Base-by-base conservation (phyloP, 1,140 invertebrate genomes). In the Leptinotarsa texana region DNA sequence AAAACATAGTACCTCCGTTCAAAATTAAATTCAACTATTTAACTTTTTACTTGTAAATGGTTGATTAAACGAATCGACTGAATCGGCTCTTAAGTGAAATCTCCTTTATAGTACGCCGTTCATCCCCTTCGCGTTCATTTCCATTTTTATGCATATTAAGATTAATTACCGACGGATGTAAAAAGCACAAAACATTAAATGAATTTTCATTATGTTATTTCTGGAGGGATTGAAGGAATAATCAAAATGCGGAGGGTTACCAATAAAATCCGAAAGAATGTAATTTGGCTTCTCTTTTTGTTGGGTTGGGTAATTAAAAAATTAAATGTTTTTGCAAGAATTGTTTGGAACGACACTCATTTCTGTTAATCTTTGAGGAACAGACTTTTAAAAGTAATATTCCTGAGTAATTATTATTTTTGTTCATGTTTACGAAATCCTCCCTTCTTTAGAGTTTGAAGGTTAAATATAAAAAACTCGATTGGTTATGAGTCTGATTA, bases 101-200 rank as follows among this genome's bases (percentile, higher is more conserved):
- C 51, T 57, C 51, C n/a, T 57, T 57, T 57, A 57, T 4, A 57
- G 4, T 57, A 18, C 51, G 51, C n/a, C 15, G n/a, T 57, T 17
- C 51, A 57, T 18, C 51, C 51, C 51, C 6, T 18, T 57, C 51
- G 13, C 51, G 51, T 57, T 18, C 51, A 57, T 57, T 57, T 57
- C 51, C 51, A 42, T 57, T 57, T 57, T 57, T 57, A 57, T 57
- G 51, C 51, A 57, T 17, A 57, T 57, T 18, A 17, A 57, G 51
- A 57, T 57, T 57, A 18, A 57, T 57, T 57, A 57, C 5, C 17
- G 33, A 57, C 15, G 51, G n/a, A 57, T 57, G 51, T 57, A 57
- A 57, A 57, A 57, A 57, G 51, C 51, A 17, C 51, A 18, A 57
- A 57, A 57, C 51, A 57, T 57, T n/a, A 57, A 57, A 57, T 57